Evolutionary conservation across 1,140 invertebrate species (phyloP).

Genomic region (Pseudomyrmex dendroicus): DNA sequence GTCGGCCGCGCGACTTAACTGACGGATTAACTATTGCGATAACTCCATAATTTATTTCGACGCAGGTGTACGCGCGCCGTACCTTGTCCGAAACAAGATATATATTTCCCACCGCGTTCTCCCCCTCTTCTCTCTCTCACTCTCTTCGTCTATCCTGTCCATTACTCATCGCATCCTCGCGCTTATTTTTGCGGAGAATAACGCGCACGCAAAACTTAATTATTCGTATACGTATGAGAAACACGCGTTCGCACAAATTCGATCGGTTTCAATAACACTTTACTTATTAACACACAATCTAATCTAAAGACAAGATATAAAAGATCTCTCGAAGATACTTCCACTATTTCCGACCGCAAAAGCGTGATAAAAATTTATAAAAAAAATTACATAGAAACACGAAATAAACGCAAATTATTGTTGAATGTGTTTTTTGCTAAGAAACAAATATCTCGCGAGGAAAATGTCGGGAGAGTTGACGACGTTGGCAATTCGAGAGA

Average conservation of each 20-base stretch:
- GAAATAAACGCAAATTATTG: neutral
- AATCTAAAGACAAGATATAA: no score
- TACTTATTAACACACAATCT: neutral
- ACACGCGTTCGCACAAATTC: neutral
- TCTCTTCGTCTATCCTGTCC: neutral
- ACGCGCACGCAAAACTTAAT: neutral
- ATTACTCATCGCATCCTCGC: neutral
- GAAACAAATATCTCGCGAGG: constrained; percentile 20
- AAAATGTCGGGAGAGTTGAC: constrained; percentile 15
- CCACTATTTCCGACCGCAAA: no score
- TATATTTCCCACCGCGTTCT: constrained; percentile 13
- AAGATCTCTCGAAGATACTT: no score
- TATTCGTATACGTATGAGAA: neutral
- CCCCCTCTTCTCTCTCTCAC: neutral
- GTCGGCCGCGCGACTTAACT: constrained; percentile 33
- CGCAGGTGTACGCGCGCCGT: constrained; percentile 45
- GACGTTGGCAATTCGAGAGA: neutral
- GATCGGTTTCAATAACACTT: neutral
- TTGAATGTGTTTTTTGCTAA: no score
- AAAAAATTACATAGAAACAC: neutral
- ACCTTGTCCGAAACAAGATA: constrained; percentile 56
- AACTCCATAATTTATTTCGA: constrained; percentile 57
- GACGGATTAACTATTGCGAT: constrained; percentile 58
- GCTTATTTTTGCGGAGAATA: neutral
- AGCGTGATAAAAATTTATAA: no score